A percentile compares a stretch with the other conserved stretches of the same genome.
These are phyloP conservation scores for Clusia tigrina DNA, from an alignment of 2,888 invertebrate species.

Conservation along the genomic window DNA sequence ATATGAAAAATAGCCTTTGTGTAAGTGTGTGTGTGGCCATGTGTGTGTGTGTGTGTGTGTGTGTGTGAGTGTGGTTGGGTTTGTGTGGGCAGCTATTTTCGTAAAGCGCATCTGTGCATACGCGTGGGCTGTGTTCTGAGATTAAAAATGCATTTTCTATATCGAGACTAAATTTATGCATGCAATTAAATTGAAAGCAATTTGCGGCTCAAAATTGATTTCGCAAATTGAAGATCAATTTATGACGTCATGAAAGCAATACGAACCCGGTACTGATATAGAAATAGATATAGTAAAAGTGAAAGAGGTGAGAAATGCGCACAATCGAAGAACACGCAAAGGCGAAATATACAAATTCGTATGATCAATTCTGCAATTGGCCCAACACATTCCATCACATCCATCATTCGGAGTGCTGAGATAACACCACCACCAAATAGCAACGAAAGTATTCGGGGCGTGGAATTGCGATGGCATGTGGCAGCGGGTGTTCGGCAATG, in stretches of 20 bases:
- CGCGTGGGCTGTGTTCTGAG: neutral
- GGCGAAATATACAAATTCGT: too few relatives aligned
- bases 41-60: conserved; percentile 3
- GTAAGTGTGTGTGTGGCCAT: conserved; percentile 9
- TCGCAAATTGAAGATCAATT: neutral
- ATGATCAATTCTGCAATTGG: too few relatives aligned
- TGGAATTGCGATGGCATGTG: too few relatives aligned
- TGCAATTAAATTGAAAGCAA: conserved; percentile 7
- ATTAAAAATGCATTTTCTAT: conserved; percentile 6
- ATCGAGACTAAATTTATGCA: neutral
- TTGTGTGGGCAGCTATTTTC: neutral
- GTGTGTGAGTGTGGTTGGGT: neutral
- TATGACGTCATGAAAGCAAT: neutral
- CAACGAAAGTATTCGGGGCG: too few relatives aligned
- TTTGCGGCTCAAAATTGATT: neutral
- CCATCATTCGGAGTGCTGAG: too few relatives aligned
- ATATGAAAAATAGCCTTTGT: too few relatives aligned
- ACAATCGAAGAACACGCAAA: too few relatives aligned
- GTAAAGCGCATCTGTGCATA: neutral
- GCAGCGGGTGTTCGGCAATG: too few relatives aligned
- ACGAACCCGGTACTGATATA: neutral
- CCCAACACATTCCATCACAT: too few relatives aligned
- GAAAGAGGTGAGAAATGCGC: too few relatives aligned
- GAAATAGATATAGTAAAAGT: too few relatives aligned
- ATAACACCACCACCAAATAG: too few relatives aligned